Evolutionary conservation across 1,140 invertebrate genomes (phyloP).

Genomic region (Gyrodactylus bullatarudis): DNA sequence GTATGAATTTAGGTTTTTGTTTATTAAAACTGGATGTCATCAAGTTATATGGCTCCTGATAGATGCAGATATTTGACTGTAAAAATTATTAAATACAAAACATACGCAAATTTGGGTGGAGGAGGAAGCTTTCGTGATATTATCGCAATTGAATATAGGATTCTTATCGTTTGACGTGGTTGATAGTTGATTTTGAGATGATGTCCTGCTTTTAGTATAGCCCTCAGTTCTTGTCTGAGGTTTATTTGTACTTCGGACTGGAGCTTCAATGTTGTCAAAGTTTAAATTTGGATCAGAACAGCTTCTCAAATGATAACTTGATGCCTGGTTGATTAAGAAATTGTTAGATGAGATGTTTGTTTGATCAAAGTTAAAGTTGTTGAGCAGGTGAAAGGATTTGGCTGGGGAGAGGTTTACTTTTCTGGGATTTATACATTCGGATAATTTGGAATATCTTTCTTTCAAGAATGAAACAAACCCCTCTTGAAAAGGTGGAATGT

Average conservation of each 20-base stretch:
- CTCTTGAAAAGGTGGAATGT: neutral
- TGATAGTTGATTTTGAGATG: too few relatives aligned
- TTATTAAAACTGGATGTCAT: neutral
- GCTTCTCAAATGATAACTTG: neutral
- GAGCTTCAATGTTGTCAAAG: neutral
- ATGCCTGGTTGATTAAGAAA: neutral
- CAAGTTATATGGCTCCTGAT: too few relatives aligned
- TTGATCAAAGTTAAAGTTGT: neutral
- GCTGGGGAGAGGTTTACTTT: too few relatives aligned
- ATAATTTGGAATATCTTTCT: neutral
- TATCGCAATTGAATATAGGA: too few relatives aligned
- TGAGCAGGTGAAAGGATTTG: neutral
- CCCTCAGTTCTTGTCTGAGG: too few relatives aligned
- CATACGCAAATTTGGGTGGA: too few relatives aligned
- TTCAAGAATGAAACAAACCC: neutral
- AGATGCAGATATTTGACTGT: too few relatives aligned
- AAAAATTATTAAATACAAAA: too few relatives aligned
- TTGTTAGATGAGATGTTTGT: neutral
- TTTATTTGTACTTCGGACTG: neutral
- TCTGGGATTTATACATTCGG: neutral
- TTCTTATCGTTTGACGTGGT: too few relatives aligned
- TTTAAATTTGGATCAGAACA: neutral
- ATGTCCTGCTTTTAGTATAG: neutral
- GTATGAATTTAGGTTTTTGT: neutral
- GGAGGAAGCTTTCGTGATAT: too few relatives aligned